Evolutionary conservation across 2,113 vertebrate genomes (phyloP), one percentile per base, ranked within the genome.

Genomic region (Polypterus senegalus): DNA sequence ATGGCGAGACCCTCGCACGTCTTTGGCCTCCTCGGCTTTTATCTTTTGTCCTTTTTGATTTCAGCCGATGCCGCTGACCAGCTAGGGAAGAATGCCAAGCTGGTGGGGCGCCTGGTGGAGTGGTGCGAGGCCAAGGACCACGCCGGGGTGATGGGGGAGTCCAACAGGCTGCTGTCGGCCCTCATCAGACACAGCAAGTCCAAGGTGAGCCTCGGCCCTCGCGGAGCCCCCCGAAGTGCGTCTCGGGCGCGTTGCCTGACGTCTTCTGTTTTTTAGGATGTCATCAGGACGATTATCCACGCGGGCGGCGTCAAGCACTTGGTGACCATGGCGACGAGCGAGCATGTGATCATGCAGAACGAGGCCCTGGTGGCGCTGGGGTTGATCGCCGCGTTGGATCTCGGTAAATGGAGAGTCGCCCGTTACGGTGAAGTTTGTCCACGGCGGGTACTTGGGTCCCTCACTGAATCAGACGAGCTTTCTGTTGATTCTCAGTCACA

Each of bases 121-220:
- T 99, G 96, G 96, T 98, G 94, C 63, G 93, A 98, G 83, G 94
- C 94, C 76, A 97, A 97, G 80, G 94, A 98, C 64, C 96, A 99
- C 0, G 94, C 96, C 0, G 96, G 96, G 9, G 96, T 99, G 70
- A 98, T 99, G 93, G 96, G 94, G 45, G 96, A 99, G 81, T 97
- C 96, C 48, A 99, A 98, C 83, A 81, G 94, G 73, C 85, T 99
- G 46, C 89, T 99, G 11, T 99, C 96, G 0, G 96, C 96, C 1
- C 92, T 99, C 61, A 97, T 98, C 67, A 84, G 94, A 65, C 96
- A 99, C 83, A 97, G 94, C 86, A 97, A 97, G 83, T 96, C 92
- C 68, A 97, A 97, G 92, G 96, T 97, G 74, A 80, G 83, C 77
- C n/a, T n/a, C n/a, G n/a, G n/a, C n/a, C n/a, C n/a, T n/a, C 27